Percentiles rank a stretch among this genome's conserved stretches.
Conservation (phyloP, 2,888 invertebrate species). For the Apodemia zela region DNA sequence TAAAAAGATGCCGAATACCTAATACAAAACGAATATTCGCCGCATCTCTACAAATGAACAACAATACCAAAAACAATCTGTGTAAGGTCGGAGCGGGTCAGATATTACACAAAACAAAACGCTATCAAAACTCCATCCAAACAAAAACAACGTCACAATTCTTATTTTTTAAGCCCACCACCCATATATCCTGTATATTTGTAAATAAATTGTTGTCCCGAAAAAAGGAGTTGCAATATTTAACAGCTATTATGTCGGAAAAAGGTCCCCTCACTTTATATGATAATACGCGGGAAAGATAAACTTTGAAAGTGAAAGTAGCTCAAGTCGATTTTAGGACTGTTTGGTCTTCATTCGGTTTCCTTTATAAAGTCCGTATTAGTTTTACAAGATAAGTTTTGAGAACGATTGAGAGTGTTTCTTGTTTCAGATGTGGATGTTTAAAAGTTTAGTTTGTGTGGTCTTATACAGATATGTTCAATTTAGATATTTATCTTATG, state of each 20-base stretch:
- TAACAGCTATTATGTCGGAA: slow-evolving; percentile 36
- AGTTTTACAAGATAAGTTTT: slow-evolving; percentile 14
- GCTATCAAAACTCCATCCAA: background rate
- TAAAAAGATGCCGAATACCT: no score
- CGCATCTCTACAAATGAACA: background rate
- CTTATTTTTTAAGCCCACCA: slow-evolving; percentile 22
- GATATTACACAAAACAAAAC: background rate
- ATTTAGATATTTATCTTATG: background rate
- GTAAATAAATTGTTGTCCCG: slow-evolving; percentile 33
- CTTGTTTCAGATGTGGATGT: background rate
- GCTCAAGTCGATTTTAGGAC: slow-evolving; percentile 18
- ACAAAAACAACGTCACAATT: slow-evolving; percentile 21
- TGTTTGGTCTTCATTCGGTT: slow-evolving; percentile 15
- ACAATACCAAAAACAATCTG: background rate
- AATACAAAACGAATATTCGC: no score
- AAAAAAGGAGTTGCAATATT: slow-evolving; percentile 37
- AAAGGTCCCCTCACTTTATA: slow-evolving; percentile 36
- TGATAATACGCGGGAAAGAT: slow-evolving; percentile 31
- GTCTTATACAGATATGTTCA: background rate
- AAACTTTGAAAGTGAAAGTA: slow-evolving; percentile 13
- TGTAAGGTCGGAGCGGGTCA: background rate
- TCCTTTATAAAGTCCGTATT: slow-evolving; percentile 13
- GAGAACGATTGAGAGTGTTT: slow-evolving; percentile 10
- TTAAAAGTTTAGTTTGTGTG: slow-evolving; percentile 2
- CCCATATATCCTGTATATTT: slow-evolving; percentile 25